These are phyloP conservation scores for Atopsyche davidsoni DNA, from an alignment of 1,140 invertebrate species.

Conservation along the genomic window DNA sequence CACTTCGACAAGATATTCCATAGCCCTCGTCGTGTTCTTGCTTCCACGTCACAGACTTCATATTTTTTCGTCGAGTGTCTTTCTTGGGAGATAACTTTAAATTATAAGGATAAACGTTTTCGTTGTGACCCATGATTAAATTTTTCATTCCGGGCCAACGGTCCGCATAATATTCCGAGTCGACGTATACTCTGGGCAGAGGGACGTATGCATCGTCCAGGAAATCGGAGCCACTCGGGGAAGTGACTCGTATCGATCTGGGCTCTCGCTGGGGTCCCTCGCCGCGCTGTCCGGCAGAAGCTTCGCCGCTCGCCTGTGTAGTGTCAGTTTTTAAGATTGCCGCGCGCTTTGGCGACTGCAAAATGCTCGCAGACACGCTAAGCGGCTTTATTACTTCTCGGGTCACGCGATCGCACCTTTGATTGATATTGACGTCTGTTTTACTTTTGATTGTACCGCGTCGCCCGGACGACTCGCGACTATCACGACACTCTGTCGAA, in stretches of 20 bases:
- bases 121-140: conserved; percentile 25
- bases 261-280: conserved; percentile 9
- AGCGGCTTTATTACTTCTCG: conserved; percentile 13
- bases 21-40: neutral
- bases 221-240: conserved; percentile 11
- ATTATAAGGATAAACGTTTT: conserved; percentile 25
- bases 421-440: conserved; percentile 9
- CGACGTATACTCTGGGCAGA: conserved; percentile 22
- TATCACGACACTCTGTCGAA: conserved; percentile 8
- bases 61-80: conserved; percentile 3
- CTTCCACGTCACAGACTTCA: conserved; percentile 26
- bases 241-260: conserved; percentile 20
- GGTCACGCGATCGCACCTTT: conserved; percentile 11
- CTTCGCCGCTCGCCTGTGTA: conserved; percentile 2
- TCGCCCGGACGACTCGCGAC: conserved; percentile 8
- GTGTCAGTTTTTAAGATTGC: conserved; percentile 12
- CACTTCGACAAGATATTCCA: neutral
- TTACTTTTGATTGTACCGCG: conserved; percentile 16
- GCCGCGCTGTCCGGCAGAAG: neutral
- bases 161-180: conserved; percentile 9
- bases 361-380: conserved; percentile 21
- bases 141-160: conserved; percentile 25
- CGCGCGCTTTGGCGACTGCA: neutral
- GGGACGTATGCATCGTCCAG: conserved; percentile 24
- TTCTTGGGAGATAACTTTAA: conserved; percentile 23